Percentiles rank a stretch among this genome's conserved stretches.
These are phyloP conservation scores for Ptychodera flava DNA, from an alignment of 35 echinoderm and acorn worm genomes.

Conservation along the genomic window DNA sequence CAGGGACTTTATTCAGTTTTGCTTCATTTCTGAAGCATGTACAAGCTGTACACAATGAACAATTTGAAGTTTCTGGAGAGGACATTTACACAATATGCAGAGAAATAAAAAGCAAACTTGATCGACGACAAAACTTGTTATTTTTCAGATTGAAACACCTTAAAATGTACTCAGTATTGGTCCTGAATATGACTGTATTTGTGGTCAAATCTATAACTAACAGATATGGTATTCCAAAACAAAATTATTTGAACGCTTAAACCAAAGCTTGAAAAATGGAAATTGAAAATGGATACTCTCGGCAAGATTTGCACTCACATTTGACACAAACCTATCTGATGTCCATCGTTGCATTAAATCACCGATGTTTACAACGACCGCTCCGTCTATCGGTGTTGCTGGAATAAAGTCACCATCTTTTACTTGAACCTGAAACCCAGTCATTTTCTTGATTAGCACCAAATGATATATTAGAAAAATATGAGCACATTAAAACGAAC, in stretches of 20 bases:
- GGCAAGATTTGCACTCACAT: conserved; percentile 28
- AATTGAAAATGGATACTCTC: neutral
- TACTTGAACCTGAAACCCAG: conserved; percentile 23
- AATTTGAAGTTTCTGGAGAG: too few relatives aligned
- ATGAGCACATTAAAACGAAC: neutral
- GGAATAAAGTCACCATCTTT: conserved; percentile 19
- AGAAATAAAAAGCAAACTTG: too few relatives aligned
- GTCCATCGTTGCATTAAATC: conserved; percentile 79
- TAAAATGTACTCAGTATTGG: neutral
- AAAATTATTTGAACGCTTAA: neutral
- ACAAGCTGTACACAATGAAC: too few relatives aligned
- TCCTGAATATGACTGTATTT: too few relatives aligned
- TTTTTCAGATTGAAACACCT: neutral
- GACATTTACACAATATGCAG: too few relatives aligned
- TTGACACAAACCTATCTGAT: conserved; percentile 46
- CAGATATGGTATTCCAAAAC: neutral
- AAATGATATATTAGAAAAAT: too few relatives aligned
- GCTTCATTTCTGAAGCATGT: too few relatives aligned
- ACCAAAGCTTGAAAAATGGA: neutral
- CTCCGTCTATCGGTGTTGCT: conserved; percentile 22
- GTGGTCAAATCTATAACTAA: neutral
- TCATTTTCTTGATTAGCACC: too few relatives aligned
- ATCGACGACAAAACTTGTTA: too few relatives aligned
- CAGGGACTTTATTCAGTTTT: too few relatives aligned
- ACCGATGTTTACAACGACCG: conserved; percentile 57